Evolutionary conservation across 2,113 vertebrate genomes (phyloP), one percentile per base, ranked within the genome.

Genomic region (Synchiropus splendidus): DNA sequence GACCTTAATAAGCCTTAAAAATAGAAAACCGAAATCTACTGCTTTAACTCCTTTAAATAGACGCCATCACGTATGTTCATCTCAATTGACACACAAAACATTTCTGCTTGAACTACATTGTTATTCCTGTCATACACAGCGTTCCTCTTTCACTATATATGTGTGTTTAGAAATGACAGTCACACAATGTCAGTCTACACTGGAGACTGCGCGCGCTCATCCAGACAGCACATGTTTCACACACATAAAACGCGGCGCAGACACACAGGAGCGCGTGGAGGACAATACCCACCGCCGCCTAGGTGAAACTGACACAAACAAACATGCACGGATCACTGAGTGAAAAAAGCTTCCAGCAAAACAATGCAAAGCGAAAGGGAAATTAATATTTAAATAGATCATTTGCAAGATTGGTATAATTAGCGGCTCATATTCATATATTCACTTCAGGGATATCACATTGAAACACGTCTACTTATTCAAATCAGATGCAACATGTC

Each of bases 341-440:
- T 65, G 30, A 64, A 72, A 75, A 78, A 75, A 63, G 61, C 74
- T 66, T 49, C 31, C 62, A 72, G 74, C 71, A 58, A 62, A 82
- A 82, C 74, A 78, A 79, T 77, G 67, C 67, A 81, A 81, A 75
- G 66, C 73, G 63, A 77, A 80, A 72, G 69, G 49, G 70, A 77
- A 27, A 87, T 84, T 83, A 82, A 84, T 81, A 82, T 84, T 83
- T 83, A 78, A 80, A 77, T 60, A 81, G 74, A 82, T 84, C 56
- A 75, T 87, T 86, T 87, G 75, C 76, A 79, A 83, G 74, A 83
- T 80, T 80, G 75, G 70, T 72, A 77, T 85, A 85, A 86, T 86
- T 85, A 85, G 67, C 45, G 41, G 39, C 65, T 82, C 80, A 81
- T 82, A 85, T 81, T 83, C 79, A 83, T 87, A 77, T 75, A 84